Evolutionary conservation across 1,140 invertebrate genomes (phyloP), one percentile per base, ranked within the genome.

Genomic region (Panulirus ornatus): DNA sequence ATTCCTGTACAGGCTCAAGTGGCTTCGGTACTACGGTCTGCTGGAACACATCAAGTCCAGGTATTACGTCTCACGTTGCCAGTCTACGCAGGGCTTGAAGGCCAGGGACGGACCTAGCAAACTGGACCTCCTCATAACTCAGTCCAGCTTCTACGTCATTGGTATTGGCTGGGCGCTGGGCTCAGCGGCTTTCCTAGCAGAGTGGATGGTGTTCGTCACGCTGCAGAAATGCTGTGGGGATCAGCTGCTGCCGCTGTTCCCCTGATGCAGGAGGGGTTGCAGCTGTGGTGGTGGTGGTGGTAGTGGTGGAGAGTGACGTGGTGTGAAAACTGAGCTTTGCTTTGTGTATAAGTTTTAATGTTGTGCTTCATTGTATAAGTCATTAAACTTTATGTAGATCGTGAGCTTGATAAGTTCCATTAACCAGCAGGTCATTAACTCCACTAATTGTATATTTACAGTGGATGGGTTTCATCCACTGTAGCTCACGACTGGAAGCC

Each of bases 41-140:
- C 47, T 85, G 34, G 66, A 85, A 16, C 63, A 85, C 9, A 85
- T 85, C 71, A 85, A 58, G 30, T 30, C 44, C 34, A n/a, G 84
- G 11, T 85, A 75, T 19, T 85, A 85, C 66, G 36, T 27, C n/a
- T 34, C 70, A 3, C 36, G 58, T 6, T 85, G 84, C 14, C 34
- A 54, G 6, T 14, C 66, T 1, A 34, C 84, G 1, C 5, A 71
- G 27, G 38, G 54, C 0, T 22, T 51, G 22, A 82, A 44, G 19
- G 2, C 0, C 5, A 9, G 42, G 14, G 42, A 75, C 8, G 70
- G 36, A n/a, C 38, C 42, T 2, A 73, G 47, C 42, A 85, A 85
- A 34, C 75, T 85, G 84, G 70, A 75, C n/a, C 42, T 85, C 2
- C 6, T 51, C 2, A 73, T 54, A 42, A 47, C 51, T 9, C 84